Evolutionary conservation across 2,113 vertebrate species (phyloP).

Genomic region (Pluvialis apricaria): DNA sequence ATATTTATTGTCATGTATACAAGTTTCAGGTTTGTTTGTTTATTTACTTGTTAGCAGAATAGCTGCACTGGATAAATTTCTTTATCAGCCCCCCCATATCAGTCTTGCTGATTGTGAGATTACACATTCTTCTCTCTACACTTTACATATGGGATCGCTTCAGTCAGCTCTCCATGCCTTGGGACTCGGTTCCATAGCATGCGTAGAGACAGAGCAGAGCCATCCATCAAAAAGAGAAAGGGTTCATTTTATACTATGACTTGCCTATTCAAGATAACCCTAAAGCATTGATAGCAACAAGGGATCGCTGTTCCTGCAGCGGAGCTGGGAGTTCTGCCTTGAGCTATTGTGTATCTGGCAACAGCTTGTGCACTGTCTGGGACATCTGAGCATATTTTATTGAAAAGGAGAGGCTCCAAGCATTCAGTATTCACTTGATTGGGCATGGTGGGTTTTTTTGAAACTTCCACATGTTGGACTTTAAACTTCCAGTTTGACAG

Average conservation of each 20-base stretch:
- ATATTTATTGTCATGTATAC: neutral
- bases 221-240: slow-evolving; percentile 13
- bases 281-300: neutral
- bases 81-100: neutral
- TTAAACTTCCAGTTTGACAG: slow-evolving; percentile 26
- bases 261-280: slow-evolving; percentile 25
- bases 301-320: neutral
- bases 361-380: neutral
- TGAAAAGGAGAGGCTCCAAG: neutral
- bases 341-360: slow-evolving; percentile 3
- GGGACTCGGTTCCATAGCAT: neutral
- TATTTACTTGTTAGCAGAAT: neutral
- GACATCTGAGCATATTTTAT: neutral
- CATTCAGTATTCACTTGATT: neutral
- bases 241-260: neutral
- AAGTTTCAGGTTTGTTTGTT: neutral
- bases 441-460: neutral
- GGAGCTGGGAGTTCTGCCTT: slow-evolving; percentile 1
- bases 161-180: neutral
- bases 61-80: neutral
- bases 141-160: neutral
- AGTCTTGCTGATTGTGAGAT: neutral
- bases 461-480: neutral
- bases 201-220: neutral
- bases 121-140: neutral